A percentile compares a stretch with the other conserved stretches of the same genome.
Conservation (phyloP, 2,797 vertebrate genomes). For the Sebastes vulpes region DNA sequence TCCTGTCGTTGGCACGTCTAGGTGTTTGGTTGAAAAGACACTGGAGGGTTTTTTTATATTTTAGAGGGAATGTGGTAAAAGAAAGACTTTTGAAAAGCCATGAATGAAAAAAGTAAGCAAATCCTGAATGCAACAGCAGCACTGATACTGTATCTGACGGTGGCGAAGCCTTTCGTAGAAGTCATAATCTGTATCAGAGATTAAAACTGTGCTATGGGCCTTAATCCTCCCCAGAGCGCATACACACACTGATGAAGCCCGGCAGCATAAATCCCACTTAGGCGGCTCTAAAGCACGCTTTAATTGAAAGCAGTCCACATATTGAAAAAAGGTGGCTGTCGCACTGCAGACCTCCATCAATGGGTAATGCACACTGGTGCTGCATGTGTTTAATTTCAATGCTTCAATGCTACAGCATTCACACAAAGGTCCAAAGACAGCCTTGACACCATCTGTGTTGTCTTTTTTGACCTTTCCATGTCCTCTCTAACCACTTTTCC, state of each 20-base stretch:
- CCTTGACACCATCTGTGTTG: accelerated
- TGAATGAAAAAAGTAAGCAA: neutral
- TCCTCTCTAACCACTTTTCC: slow-evolving; percentile 13
- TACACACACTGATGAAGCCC: slow-evolving; percentile 48
- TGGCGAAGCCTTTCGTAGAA: slow-evolving; percentile 52
- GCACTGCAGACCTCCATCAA: neutral
- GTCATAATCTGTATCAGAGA: slow-evolving; percentile 70
- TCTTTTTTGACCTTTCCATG: slow-evolving; percentile 15
- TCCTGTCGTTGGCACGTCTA: neutral
- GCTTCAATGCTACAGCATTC: no score
- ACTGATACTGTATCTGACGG: slow-evolving; percentile 12
- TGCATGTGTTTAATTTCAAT: neutral
- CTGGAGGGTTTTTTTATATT: neutral
- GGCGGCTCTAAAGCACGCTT: slow-evolving; percentile 42
- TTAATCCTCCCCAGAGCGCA: slow-evolving; percentile 52
- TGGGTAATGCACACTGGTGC: neutral
- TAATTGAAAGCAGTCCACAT: slow-evolving; percentile 67
- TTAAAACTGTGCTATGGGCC: slow-evolving; percentile 56
- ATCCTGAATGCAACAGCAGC: neutral
- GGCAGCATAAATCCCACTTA: slow-evolving; percentile 57
- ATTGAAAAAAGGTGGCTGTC: slow-evolving; percentile 49
- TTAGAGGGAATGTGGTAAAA: neutral
- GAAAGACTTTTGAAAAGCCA: neutral
- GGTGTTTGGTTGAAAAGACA: neutral
- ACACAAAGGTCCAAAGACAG: neutral